Evolutionary conservation across 2,888 invertebrate genomes (phyloP).

Genomic region (Thysanoteuthis rhombus): DNA sequence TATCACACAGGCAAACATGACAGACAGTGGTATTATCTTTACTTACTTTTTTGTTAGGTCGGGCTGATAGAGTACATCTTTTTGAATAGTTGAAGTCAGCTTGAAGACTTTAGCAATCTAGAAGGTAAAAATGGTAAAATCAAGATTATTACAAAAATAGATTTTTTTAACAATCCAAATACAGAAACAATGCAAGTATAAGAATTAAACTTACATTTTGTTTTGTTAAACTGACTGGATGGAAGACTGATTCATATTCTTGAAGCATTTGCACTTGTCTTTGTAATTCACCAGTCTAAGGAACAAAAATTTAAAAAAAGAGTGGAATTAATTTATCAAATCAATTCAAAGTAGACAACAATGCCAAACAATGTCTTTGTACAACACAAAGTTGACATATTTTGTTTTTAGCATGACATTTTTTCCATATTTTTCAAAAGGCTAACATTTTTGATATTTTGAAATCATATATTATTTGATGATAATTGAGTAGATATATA

Average conservation of each 20-base stretch:
- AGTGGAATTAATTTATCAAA: background rate
- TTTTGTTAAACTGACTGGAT: slow-evolving; percentile 32
- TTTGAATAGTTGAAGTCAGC: background rate
- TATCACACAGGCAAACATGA: too few relatives aligned
- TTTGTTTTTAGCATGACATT: too few relatives aligned
- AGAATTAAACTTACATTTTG: slow-evolving; percentile 27
- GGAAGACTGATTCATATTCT: slow-evolving; percentile 31
- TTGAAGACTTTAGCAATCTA: background rate
- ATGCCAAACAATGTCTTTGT: too few relatives aligned
- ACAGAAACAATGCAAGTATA: too few relatives aligned
- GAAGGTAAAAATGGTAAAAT: background rate
- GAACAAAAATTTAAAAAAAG: background rate
- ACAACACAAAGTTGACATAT: too few relatives aligned
- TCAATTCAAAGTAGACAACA: background rate
- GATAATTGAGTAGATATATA: too few relatives aligned
- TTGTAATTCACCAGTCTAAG: background rate
- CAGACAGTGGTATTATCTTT: too few relatives aligned
- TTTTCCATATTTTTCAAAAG: too few relatives aligned
- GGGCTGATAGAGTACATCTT: background rate
- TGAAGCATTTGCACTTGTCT: background rate
- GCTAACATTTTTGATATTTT: too few relatives aligned
- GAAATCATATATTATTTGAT: too few relatives aligned
- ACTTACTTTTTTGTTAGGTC: background rate
- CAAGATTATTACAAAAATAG: too few relatives aligned
- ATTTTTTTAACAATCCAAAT: too few relatives aligned